phyloP scores from a whole-genome alignment of 2,888 invertebrate species.

The Gandaritis pyraliata region DNA sequence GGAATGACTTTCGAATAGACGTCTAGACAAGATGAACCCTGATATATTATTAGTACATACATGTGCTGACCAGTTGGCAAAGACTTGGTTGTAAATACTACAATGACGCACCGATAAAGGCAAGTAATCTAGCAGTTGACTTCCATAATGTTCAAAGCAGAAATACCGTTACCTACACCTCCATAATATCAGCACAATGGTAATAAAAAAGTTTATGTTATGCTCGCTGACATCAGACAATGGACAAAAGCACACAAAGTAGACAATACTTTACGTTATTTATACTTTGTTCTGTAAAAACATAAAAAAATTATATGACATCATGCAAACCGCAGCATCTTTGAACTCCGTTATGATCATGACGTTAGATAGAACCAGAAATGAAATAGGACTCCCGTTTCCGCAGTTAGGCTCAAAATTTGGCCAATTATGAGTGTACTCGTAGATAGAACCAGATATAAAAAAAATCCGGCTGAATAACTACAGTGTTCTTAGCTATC shows the following conservation, averaged over 20 bases:
- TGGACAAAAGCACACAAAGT: conserved; percentile 34
- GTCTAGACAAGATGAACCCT: too few species aligned
- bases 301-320: conserved; percentile 10
- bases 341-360: conserved; percentile 5
- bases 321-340: conserved; percentile 25
- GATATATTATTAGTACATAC: too few species aligned
- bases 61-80: too few species aligned
- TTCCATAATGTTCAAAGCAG: conserved; percentile 6
- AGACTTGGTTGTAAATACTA: too few species aligned
- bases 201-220: conserved; percentile 35
- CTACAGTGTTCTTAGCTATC: too few species aligned
- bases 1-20: too few species aligned
- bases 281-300: conserved; percentile 18
- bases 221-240: conserved; percentile 38
- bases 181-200: conserved; percentile 16
- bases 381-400: too few species aligned
- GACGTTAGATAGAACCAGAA: too few species aligned
- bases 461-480: neutral
- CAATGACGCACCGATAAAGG: too few species aligned
- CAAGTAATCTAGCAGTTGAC: too few species aligned
- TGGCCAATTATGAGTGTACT: too few species aligned
- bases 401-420: too few species aligned
- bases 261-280: conserved; percentile 31
- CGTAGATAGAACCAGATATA: conserved; percentile 8
- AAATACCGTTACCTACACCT: conserved; percentile 9